Base-by-base conservation (phyloP, 2,888 invertebrate genomes). In the Xanthorhoe spadicearia region DNA sequence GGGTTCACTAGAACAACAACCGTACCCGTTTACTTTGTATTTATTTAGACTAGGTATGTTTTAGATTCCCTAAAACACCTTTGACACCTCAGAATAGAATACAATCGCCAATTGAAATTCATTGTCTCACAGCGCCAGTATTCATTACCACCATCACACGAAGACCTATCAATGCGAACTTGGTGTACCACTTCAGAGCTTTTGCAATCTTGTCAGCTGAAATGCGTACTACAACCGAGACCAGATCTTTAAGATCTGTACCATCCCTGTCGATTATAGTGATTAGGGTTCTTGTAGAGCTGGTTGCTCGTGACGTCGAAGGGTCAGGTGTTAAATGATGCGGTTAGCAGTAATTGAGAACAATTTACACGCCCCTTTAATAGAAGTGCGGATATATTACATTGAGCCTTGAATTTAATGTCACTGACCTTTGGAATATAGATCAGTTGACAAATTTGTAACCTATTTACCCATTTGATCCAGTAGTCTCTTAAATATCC, bases 271-370 rank as follows among this genome's bases (percentile, higher is more conserved):
- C 17, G 48, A 5, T 17, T 15, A 4, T 10, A 4, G 0, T 15
- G 15, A 7, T 13, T 4, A 10, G 3, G 52, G 63, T 35, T 62
- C 68, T 58, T 52, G 15, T 46, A 15, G 53, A n/a, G n/a, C n/a
- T 64, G 68, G 66, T 58, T 49, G 15, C 43, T 62, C 50, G 61
- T 56, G 66, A 68, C 53, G 65, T 60, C 66, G 66, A 35, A 58
- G 56, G 82, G 82, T 82, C 80, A 77, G 77, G 77, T 78, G 82
- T 82, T 78, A 82, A 82, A 72, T 69, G 73, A 50, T 64, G 58
- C 55, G 63, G 61, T 53, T 58, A 64, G 71, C 53, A 55, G 66
- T 76, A 80, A 80, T 81, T 81, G 78, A 74, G 73, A 72, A 56
- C 78, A 80, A 80, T 81, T 76, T 70, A 73, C 75, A 71, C 71